Base-by-base conservation (phyloP, 2,113 vertebrate species). In the Mustelus asterias region DNA sequence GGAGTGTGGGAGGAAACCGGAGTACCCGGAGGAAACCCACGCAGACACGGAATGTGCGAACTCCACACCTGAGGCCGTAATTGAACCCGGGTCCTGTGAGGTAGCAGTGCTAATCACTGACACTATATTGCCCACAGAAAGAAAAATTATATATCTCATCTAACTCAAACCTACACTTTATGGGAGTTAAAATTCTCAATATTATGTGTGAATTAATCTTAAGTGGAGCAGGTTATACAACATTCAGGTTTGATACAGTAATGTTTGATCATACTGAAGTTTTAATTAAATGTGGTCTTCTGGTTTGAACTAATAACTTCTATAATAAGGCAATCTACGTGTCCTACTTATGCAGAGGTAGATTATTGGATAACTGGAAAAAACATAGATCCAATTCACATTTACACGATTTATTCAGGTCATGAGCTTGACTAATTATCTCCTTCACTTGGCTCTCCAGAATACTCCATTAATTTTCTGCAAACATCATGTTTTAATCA, bases 401-500 rank as follows among this genome's bases (percentile, higher is more conserved):
- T 69, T 33, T 44, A 63, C 92, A 41, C 67, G 22, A 41, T 67
- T 94, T 94, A 67, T 69, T 67, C 92, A 94, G 63, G 65, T 67
- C 92, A 94, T 11, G 33, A 69, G 60, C 60, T 69, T 24, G 58
- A 69, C 37, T 22, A 69, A 65, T 69, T 69, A 0, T 33, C 63
- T 94, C 33, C 13, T 41, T 20, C 26, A 13, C 54, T 83, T 18
- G 41, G 37, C 48, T 88, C 85, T 29, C 48, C 54, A 60, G 48
- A 90, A 60, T 9, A 90, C 22, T 33, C 16, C n/a, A 65, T 37
- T 67, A 63, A 93, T 67, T n/a, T n/a, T 93, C 90, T 93, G 58
- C 60, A 63, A 92, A 37, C 33, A 65, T n/a, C 63, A 93, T n/a
- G n/a, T 93, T 93, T 93, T 93, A 93, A 67, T 93, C 65, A 37